Evolutionary conservation across 2,888 invertebrate species (phyloP).

Genomic region (Gymnosoma rotundatum): DNA sequence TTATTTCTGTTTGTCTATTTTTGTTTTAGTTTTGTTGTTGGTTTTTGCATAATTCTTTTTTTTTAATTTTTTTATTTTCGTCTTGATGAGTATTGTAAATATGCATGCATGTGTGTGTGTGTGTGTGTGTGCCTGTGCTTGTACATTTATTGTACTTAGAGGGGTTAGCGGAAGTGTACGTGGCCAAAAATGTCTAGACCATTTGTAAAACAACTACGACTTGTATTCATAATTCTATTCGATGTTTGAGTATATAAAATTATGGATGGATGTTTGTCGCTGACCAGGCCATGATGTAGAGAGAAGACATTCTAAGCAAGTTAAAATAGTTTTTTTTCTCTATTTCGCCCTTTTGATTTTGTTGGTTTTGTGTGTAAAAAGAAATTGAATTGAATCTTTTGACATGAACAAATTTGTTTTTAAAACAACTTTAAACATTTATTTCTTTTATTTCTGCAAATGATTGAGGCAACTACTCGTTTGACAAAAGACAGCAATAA

Average conservation of each 20-base stretch:
- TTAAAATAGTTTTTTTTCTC: slow-evolving; percentile 25
- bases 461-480: not conserved
- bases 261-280: slow-evolving; percentile 57
- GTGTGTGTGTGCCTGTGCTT: not conserved
- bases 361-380: slow-evolving; percentile 44
- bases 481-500: too few relatives aligned
- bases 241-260: slow-evolving; percentile 51
- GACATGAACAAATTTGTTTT: slow-evolving; percentile 34
- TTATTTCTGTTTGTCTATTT: slow-evolving; percentile 7
- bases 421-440: slow-evolving; percentile 42
- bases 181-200: slow-evolving; percentile 71
- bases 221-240: slow-evolving; percentile 63
- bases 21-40: slow-evolving; percentile 56
- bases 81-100: slow-evolving; percentile 42
- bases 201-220: slow-evolving; percentile 64
- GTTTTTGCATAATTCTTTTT: slow-evolving; percentile 41
- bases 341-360: slow-evolving; percentile 38
- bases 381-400: slow-evolving; percentile 65
- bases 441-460: slow-evolving; percentile 9
- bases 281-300: slow-evolving; percentile 11
- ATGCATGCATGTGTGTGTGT: slow-evolving; percentile 2
- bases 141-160: not conserved
- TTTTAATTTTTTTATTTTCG: not conserved
- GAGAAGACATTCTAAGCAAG: slow-evolving; percentile 55
- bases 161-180: slow-evolving; percentile 69